Evolutionary conservation across 1,140 invertebrate species (phyloP).

Genomic region (Rhizoglyphus robini): DNA sequence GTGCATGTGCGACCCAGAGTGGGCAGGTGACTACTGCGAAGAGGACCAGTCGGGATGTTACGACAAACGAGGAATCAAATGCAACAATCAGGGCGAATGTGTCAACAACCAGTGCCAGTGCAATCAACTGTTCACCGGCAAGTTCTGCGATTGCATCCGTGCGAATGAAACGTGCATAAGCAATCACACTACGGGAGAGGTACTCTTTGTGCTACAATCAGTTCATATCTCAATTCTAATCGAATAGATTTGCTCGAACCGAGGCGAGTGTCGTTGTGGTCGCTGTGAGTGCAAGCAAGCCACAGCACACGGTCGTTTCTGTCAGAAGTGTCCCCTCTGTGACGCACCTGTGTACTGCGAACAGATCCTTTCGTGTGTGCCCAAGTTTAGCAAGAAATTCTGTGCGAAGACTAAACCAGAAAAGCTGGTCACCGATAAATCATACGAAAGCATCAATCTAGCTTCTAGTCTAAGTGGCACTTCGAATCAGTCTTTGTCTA

Average conservation of each 20-base stretch:
- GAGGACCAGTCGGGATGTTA: conserved; percentile 82
- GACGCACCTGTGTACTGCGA: conserved; percentile 6
- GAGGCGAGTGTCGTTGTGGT: conserved; percentile 20
- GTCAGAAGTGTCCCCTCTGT: conserved; percentile 17
- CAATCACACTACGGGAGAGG: neutral
- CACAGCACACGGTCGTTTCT: neutral
- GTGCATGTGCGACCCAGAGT: conserved; percentile 33
- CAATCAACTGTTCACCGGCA: neutral
- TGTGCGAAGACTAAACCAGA: too few relatives aligned
- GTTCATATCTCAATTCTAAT: neutral
- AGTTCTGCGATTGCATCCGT: conserved; percentile 6
- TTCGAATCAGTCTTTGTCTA: neutral
- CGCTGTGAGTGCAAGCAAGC: conserved; percentile 16
- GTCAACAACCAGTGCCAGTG: neutral
- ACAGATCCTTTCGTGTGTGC: neutral
- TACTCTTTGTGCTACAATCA: neutral
- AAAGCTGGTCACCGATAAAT: too few relatives aligned
- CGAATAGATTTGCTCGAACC: conserved; percentile 11
- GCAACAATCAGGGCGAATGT: conserved; percentile 4
- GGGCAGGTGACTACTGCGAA: conserved; percentile 61
- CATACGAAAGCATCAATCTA: too few relatives aligned
- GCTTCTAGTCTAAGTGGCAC: too few relatives aligned
- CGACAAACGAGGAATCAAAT: conserved; percentile 50
- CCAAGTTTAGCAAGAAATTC: neutral
- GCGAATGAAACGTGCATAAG: neutral